Evolutionary conservation across 2,113 vertebrate genomes (phyloP).

Genomic region (Elachura formosa): DNA sequence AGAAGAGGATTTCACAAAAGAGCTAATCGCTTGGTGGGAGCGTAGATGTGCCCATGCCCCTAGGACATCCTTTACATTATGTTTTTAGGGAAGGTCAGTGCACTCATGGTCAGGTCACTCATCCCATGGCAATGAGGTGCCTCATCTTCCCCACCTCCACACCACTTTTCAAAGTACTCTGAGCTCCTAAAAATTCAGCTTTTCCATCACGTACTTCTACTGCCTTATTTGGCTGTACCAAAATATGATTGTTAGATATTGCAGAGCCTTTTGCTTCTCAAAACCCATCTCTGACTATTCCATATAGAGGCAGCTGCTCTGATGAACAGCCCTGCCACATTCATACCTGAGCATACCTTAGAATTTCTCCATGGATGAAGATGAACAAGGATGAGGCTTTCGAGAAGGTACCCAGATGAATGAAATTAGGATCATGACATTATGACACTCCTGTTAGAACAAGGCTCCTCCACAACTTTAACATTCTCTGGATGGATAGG

Average conservation of each 20-base stretch:
- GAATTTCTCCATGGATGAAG: fast-evolving
- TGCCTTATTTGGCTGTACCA: neutral
- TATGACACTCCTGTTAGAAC: neutral
- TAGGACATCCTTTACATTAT: no score
- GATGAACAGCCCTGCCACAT: neutral
- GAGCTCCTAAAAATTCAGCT: neutral
- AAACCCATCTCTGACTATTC: fast-evolving
- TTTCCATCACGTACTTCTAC: neutral
- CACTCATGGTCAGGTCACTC: no score
- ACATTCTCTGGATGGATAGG: neutral
- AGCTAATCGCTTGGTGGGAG: no score
- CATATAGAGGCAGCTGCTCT: neutral
- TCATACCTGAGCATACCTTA: neutral
- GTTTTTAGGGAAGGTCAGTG: no score
- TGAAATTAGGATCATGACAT: neutral
- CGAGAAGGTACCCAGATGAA: neutral
- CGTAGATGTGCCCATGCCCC: no score
- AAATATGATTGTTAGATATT: fast-evolving
- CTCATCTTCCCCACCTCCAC: neutral
- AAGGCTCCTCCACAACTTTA: neutral
- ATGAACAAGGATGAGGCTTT: neutral
- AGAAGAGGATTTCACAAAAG: no score
- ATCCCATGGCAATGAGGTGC: no score
- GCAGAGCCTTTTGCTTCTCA: neutral
- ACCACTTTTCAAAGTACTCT: neutral